Base-by-base conservation (phyloP, 2,113 vertebrate genomes). In the Cyphomyrus plagiostoma region DNA sequence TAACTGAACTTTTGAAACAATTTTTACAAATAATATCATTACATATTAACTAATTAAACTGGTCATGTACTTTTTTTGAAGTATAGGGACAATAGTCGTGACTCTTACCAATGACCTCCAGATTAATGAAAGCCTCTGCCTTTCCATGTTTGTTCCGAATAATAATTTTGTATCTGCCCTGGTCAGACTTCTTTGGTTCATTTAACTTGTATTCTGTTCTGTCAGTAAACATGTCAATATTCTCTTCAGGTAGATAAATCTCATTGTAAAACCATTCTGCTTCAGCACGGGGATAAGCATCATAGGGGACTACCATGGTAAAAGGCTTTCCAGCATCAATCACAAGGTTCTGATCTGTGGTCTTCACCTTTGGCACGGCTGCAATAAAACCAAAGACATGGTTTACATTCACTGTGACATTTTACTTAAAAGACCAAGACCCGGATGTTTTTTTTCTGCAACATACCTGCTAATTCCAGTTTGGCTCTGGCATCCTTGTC, bases 401-500 rank as follows among this genome's bases (percentile, higher is more conserved):
- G 39, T 39, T 77, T 35, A 39, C 70, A 77, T 39, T 77, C 5
- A 77, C 35, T 19, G 3, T 39, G 49, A 70, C 17, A 21, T 88
- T 74, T 50, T 50, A 77, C 9, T 35, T 7, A 30, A 15, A 82
- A 49, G 48, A 82, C 2, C 23, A 53, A 77, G n/a, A 52, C 11
- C 26, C 23, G 11, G 49, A 13, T 21, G 53, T 8, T n/a, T 23
- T 39, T 15, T n/a, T 39, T 39, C 39, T 85, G 3, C 0, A 80
- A 90, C 95, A 94, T 94, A 98, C 98, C 98, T 93, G 98, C 98
- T 92, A 99, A 93, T 93, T 99, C 98, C 93, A 99, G 96, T 88
- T 99, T 99, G 93, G 98, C 98, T 95, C 94, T 97, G 90, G 98
- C 98, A 88, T 99, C 98, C 94, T 99, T 99, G 93, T 99, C 98